phyloP scores from a whole-genome alignment of 1,140 invertebrate species.

The Ips typographus region DNA sequence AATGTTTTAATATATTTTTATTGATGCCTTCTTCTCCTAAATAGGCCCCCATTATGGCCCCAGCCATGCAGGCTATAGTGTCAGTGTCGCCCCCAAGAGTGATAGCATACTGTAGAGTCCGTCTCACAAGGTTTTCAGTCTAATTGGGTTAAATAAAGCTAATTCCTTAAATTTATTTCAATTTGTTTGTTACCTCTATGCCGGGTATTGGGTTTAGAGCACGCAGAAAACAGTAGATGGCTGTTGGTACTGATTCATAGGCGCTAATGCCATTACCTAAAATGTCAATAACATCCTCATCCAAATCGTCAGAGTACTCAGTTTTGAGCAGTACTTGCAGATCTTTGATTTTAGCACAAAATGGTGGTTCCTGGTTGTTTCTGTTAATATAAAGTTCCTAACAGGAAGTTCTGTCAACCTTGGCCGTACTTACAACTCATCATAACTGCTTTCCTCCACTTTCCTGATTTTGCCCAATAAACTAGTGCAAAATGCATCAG shows the following conservation, averaged over 20 bases:
- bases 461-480: slow-evolving; percentile 64
- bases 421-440: slow-evolving; percentile 28
- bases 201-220: slow-evolving; percentile 59
- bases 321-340: slow-evolving; percentile 55
- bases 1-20: slow-evolving; percentile 60
- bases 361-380: slow-evolving; percentile 47
- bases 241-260: slow-evolving; percentile 72
- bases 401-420: background rate
- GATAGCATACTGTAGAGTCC: slow-evolving; percentile 70
- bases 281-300: slow-evolving; percentile 58
- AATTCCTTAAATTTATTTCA: slow-evolving; percentile 17
- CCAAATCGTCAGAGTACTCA: slow-evolving; percentile 44
- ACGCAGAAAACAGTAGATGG: slow-evolving; percentile 72
- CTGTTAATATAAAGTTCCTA: background rate
- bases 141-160: slow-evolving; percentile 3
- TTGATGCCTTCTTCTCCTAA: slow-evolving; percentile 67
- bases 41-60: slow-evolving; percentile 73
- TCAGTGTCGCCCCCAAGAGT: slow-evolving; percentile 79
- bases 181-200: slow-evolving; percentile 57
- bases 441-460: slow-evolving; percentile 45
- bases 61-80: slow-evolving; percentile 79
- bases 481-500: slow-evolving; percentile 56
- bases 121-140: slow-evolving; percentile 56
- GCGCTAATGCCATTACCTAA: slow-evolving; percentile 68
- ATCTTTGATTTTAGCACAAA: slow-evolving; percentile 55